Evolutionary conservation across 1,140 invertebrate species (phyloP).

Genomic region (Ptiloglossa arizonensis): DNA sequence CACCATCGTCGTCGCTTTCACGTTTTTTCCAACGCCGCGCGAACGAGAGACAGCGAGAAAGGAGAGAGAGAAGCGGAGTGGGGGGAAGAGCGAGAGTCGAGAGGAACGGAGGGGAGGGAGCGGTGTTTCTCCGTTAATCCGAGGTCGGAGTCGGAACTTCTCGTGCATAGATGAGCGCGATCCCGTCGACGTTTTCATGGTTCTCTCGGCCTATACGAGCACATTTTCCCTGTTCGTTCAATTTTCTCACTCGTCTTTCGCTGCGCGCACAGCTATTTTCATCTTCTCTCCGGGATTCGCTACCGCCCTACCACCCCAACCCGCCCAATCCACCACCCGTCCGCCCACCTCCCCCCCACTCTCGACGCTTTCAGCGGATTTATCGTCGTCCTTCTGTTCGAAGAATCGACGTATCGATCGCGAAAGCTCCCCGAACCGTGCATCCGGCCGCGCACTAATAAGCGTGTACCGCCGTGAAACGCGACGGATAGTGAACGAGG

Average conservation of each 20-base stretch:
- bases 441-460: conserved; percentile 2
- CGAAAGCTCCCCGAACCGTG: neutral
- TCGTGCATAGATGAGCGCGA: conserved; percentile 21
- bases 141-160: neutral
- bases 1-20: too few species aligned
- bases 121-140: conserved; percentile 39
- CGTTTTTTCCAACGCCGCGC: too few species aligned
- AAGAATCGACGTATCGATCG: conserved; percentile 38
- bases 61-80: neutral
- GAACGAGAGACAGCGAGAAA: neutral
- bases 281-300: conserved; percentile 2
- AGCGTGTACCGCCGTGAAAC: conserved; percentile 8
- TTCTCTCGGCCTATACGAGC: conserved; percentile 10
- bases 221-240: conserved; percentile 25
- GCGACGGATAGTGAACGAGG: conserved; percentile 1
- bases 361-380: neutral
- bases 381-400: conserved; percentile 16
- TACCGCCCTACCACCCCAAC: too few species aligned
- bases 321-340: too few species aligned
- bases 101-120: neutral
- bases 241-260: conserved; percentile 36
- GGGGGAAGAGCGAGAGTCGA: neutral
- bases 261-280: conserved; percentile 32
- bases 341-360: neutral
- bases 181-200: conserved; percentile 38